A percentile compares a stretch with the other conserved stretches of the same genome.
Evolutionary conservation across 2,797 vertebrate genomes (phyloP).

Genomic region (Lemur catta): DNA sequence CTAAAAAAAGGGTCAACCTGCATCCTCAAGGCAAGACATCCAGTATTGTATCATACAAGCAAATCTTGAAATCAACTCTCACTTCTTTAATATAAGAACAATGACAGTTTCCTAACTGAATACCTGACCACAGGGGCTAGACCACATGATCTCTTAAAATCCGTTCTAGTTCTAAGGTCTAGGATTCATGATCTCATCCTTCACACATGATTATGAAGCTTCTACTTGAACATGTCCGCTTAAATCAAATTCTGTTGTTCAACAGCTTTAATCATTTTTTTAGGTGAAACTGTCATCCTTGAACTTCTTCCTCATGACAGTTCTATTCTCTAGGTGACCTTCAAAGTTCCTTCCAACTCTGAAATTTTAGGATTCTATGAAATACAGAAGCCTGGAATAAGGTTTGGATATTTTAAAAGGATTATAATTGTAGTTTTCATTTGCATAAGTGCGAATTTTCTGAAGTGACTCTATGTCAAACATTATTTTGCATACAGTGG

Average conservation of each 20-base stretch:
- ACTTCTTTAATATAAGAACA: neutral
- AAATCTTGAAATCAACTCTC: constrained; percentile 2
- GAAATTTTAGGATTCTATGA: neutral
- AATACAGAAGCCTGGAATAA: neutral
- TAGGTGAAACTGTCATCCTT: neutral
- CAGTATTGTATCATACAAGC: neutral
- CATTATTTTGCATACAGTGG: neutral
- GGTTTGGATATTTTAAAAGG: neutral
- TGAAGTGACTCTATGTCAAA: neutral
- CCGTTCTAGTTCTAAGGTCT: neutral
- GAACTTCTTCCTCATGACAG: neutral
- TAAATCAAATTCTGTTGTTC: constrained; percentile 43
- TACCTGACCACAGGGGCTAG: neutral
- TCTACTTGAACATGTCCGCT: neutral
- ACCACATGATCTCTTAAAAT: constrained; percentile 38
- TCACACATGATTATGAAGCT: neutral
- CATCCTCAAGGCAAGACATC: neutral
- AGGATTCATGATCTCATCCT: constrained; percentile 5
- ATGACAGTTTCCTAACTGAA: neutral
- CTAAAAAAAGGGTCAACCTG: neutral
- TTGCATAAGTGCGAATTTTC: neutral
- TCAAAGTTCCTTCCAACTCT: constrained; percentile 2
- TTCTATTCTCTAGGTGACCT: neutral
- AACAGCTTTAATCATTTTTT: neutral
- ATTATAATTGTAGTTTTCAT: neutral